A percentile compares a stretch with the other conserved stretches of the same genome.
Evolutionary conservation across 2,797 vertebrate genomes (phyloP).

Genomic region (Cirrhinus molitorella): DNA sequence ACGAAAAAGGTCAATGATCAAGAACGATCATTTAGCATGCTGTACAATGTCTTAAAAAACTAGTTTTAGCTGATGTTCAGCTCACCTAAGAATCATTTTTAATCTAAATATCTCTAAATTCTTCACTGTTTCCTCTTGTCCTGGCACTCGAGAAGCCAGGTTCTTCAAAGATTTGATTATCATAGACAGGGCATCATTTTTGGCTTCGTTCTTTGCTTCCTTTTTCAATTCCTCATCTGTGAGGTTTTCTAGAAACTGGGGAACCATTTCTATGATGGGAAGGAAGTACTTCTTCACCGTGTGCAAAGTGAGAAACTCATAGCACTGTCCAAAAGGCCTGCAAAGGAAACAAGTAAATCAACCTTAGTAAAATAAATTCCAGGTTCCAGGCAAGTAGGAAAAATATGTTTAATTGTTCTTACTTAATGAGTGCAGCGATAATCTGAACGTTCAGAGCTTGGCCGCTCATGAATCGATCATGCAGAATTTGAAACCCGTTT

Average conservation of each 20-base stretch:
- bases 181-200: slow-evolving; percentile 99
- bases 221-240: slow-evolving; percentile 99
- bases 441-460: slow-evolving; percentile 99
- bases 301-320: slow-evolving; percentile 98
- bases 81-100: slow-evolving; percentile 99
- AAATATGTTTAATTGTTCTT: slow-evolving; percentile 65
- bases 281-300: slow-evolving; percentile 99
- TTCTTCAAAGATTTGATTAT: slow-evolving; percentile 99
- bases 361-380: not conserved
- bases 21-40: not conserved
- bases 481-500: slow-evolving; percentile 99
- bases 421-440: slow-evolving; percentile 99
- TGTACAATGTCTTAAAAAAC: not conserved
- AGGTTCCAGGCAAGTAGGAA: not conserved
- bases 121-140: slow-evolving; percentile 99
- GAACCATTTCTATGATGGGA: slow-evolving; percentile 99
- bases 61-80: not conserved
- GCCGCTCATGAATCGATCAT: slow-evolving; percentile 98
- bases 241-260: slow-evolving; percentile 99
- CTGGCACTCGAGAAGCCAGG: slow-evolving; percentile 97
- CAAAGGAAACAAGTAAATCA: slow-evolving; percentile 60
- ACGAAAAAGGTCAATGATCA: slow-evolving; percentile 17
- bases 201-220: slow-evolving; percentile 99
- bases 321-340: slow-evolving; percentile 99
- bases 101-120: slow-evolving; percentile 99